Base-by-base conservation (phyloP, 2,113 vertebrate genomes). In the Chloropsis cyanopogon region DNA sequence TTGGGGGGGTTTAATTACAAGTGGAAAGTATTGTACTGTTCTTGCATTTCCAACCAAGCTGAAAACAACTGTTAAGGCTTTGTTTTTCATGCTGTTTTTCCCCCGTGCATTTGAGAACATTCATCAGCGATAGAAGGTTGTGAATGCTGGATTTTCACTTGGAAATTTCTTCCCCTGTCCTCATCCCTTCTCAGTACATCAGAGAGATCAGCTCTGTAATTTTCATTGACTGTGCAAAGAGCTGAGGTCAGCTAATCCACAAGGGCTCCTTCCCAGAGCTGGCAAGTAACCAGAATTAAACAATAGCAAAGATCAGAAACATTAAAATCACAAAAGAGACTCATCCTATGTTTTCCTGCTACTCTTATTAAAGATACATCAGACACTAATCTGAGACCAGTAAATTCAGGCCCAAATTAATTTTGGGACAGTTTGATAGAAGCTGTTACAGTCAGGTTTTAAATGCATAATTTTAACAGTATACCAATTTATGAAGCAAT, bases 181-280 rank as follows among this genome's bases (percentile, higher is more conserved):
- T 83, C 79, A 81, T 73, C 52, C 37, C n/a, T 88, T 81, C 80
- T 86, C 11, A 12, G 86, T 57, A 16, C 56, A 90, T 92, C 82
- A 79, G 56, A 96, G 47, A 78, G 70, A 92, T 95, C 90, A 92
- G 80, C 72, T 93, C 88, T 90, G 92, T 83, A 86, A 93, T 96
- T 93, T 95, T 88, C 94, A 96, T 53, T 92, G 92, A 92, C 88
- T 90, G 72, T 64, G 59, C 75, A 90, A 96, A 93, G 85, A 95
- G 95, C 95, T 93, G 93, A 95, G 86, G 82, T 92, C 90, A 95
- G 93, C 88, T 92, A 93, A 93, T 90, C 83, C 88, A 83, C 92
- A 93, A 96, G 69, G 65, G 53, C 92, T 94, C 69, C 85, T 94
- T 94, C 86, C 44, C 56, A 94, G 90, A 86, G 78, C 79, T 94